These are phyloP conservation scores for Antechinus stuartii DNA, from an alignment of 2,113 vertebrate species.

Conservation along the genomic window DNA sequence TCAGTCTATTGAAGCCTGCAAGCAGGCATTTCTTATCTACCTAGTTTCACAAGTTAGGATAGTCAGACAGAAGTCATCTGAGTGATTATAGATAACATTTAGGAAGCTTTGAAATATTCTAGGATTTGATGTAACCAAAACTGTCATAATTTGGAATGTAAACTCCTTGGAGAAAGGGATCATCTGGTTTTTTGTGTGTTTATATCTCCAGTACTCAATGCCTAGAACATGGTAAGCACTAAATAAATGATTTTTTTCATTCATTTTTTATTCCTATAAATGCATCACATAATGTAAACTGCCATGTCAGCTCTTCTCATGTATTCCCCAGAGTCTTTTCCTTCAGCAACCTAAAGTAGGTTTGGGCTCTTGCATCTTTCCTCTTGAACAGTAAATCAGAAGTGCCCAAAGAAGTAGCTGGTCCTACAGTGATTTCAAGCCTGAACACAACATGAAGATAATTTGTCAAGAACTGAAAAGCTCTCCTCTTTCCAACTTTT, in stretches of 20 bases:
- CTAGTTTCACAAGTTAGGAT: background rate
- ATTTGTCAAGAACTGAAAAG: background rate
- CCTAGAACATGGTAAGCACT: no score
- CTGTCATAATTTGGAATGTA: background rate
- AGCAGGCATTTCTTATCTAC: background rate
- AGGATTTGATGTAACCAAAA: background rate
- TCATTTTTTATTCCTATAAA: no score
- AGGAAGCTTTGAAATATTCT: background rate
- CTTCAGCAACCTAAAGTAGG: no score
- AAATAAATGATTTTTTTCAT: no score
- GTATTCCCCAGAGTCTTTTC: no score
- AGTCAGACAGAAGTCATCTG: background rate
- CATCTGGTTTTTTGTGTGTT: no score
- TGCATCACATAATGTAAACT: no score
- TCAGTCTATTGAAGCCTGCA: background rate
- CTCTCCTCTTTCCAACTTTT: background rate
- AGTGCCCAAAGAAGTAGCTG: background rate
- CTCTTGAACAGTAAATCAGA: no score
- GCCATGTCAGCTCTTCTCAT: no score
- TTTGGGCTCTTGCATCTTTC: no score
- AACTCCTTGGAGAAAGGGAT: background rate
- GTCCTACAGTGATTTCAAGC: conserved; percentile 26
- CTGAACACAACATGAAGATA: conserved; percentile 30
- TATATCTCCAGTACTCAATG: no score
- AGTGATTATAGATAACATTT: background rate